Conservation (phyloP, 2,113 vertebrate species). For the Pipa parva region DNA sequence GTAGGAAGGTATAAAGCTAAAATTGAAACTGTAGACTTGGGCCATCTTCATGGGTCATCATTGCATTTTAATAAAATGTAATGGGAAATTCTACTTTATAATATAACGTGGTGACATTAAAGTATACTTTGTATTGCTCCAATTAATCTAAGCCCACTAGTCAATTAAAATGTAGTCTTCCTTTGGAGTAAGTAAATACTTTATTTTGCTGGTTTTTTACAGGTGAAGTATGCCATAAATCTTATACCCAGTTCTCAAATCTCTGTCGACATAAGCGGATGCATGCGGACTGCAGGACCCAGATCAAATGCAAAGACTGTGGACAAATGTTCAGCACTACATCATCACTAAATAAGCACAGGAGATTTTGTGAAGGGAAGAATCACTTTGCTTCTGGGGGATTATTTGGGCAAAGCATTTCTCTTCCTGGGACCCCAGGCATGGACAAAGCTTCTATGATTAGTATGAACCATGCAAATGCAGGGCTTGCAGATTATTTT, state of each 20-base stretch:
- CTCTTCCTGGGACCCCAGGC: slow-evolving; percentile 84
- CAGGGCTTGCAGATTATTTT: slow-evolving; percentile 96
- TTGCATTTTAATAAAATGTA: no score
- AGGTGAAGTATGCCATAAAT: slow-evolving; percentile 99
- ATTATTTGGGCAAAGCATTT: slow-evolving; percentile 94
- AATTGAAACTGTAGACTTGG: no score
- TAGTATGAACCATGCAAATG: slow-evolving; percentile 85
- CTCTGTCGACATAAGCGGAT: slow-evolving; percentile 98
- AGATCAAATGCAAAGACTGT: slow-evolving; percentile 99
- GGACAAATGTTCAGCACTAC: slow-evolving; percentile 99
- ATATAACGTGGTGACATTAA: no score
- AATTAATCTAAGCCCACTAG: no score
- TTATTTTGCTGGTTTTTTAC: slow-evolving; percentile 68
- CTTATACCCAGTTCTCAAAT: slow-evolving; percentile 99
- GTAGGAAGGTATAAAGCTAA: no score
- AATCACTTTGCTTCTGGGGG: slow-evolving; percentile 97
- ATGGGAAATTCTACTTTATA: no score
- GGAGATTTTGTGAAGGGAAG: slow-evolving; percentile 98
- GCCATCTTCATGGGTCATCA: no score
- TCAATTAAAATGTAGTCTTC: no score
- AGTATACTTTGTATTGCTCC: no score
- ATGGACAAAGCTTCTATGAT: slow-evolving; percentile 93
- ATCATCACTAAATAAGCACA: slow-evolving; percentile 98
- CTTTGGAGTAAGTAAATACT: neutral
- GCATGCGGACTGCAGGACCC: slow-evolving; percentile 98